These are phyloP conservation scores for Ennomos quercinarius DNA, from an alignment of 2,888 invertebrate genomes.

Conservation along the genomic window DNA sequence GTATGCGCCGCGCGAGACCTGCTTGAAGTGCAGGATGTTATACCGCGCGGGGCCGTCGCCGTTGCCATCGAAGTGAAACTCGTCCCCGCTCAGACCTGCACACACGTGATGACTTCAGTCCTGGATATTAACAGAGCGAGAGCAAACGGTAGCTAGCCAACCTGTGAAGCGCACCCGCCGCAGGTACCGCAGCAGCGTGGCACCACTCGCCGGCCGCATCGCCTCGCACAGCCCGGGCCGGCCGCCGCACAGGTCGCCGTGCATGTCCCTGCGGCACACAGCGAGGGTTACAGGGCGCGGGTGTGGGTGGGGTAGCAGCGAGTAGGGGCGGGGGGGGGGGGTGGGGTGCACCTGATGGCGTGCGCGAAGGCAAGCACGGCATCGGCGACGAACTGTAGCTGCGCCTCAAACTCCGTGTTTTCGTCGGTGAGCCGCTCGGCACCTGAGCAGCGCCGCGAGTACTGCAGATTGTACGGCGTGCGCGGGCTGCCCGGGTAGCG, in stretches of 20 bases:
- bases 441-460: constrained; percentile 90
- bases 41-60: constrained; percentile 98
- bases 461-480: constrained; percentile 92
- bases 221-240: constrained; percentile 92
- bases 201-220: constrained; percentile 96
- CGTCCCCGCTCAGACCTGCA: constrained; percentile 94
- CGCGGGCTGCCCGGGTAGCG: constrained; percentile 91
- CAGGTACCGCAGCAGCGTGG: constrained; percentile 92
- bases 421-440: constrained; percentile 90
- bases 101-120: neutral
- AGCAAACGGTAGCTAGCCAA: constrained; percentile 36
- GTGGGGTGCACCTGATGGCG: constrained; percentile 87
- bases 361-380: constrained; percentile 97
- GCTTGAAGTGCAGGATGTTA: constrained; percentile 97
- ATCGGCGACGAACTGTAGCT: constrained; percentile 97
- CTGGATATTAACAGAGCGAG: neutral
- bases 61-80: constrained; percentile 94
- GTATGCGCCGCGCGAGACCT: constrained; percentile 89
- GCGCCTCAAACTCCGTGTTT: constrained; percentile 94
- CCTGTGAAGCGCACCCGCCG: constrained; percentile 91
- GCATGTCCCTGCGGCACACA: constrained; percentile 90
- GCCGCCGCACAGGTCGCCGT: constrained; percentile 90
- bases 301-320: neutral
- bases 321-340: neutral
- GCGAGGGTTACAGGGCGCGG: neutral